phyloP scores from a whole-genome alignment of 1,140 invertebrate genomes.

The Mactra quadrangularis region DNA sequence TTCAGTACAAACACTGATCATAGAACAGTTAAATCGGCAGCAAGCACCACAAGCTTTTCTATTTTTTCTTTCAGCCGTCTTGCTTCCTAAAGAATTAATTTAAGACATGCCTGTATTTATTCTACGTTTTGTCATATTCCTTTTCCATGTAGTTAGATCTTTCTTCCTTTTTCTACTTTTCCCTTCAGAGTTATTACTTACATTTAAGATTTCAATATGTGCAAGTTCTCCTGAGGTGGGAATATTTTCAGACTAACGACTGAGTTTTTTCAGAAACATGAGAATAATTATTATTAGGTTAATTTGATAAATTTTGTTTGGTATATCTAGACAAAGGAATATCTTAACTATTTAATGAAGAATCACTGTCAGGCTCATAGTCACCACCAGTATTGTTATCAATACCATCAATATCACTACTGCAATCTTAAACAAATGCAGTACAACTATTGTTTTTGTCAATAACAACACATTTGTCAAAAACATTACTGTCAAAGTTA shows the following conservation, averaged over 20 bases:
- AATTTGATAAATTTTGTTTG: too few species aligned
- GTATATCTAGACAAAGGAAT: too few species aligned
- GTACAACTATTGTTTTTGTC: too few species aligned
- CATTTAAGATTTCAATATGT: neutral
- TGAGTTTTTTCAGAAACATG: neutral
- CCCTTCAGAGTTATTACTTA: neutral
- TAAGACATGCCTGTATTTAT: constrained; percentile 11
- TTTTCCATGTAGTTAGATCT: constrained; percentile 19
- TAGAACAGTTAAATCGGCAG: too few species aligned
- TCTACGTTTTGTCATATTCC: constrained; percentile 21
- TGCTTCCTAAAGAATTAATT: neutral
- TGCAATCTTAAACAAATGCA: too few species aligned
- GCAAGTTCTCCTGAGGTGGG: neutral
- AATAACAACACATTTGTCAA: too few species aligned
- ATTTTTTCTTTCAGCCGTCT: neutral
- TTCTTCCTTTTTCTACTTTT: constrained; percentile 12
- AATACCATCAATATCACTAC: neutral
- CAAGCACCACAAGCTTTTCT: too few species aligned
- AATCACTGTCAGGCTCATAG: constrained; percentile 1
- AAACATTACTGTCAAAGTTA: too few species aligned
- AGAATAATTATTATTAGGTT: neutral
- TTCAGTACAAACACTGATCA: too few species aligned
- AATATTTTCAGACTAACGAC: neutral
- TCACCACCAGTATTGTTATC: neutral
- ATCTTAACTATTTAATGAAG: neutral